Percentiles rank a stretch among this genome's conserved stretches.
Evolutionary conservation across 2,888 invertebrate genomes (phyloP).

Genomic region (Gnatocerus cornutus): DNA sequence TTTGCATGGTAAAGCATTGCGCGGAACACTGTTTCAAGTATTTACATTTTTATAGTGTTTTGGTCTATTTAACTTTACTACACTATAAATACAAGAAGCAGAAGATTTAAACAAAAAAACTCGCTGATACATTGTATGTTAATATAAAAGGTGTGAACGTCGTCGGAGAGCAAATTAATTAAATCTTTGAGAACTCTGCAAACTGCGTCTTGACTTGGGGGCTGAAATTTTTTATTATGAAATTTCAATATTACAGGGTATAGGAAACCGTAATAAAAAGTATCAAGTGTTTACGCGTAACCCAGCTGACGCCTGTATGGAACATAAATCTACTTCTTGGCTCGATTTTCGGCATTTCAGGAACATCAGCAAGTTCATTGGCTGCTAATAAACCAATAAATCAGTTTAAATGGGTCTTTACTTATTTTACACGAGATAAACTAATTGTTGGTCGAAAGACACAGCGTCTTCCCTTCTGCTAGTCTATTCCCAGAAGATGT

Average conservation of each 20-base stretch:
- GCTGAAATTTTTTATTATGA: constrained; percentile 52
- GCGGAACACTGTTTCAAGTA: constrained; percentile 44
- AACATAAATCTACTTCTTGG: constrained; percentile 61
- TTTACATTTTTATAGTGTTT: constrained; percentile 47
- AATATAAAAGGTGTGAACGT: constrained; percentile 10
- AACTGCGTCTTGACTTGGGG: too few relatives aligned
- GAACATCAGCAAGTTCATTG: constrained; percentile 60
- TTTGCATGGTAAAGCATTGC: constrained; percentile 46
- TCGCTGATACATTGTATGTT: constrained; percentile 38
- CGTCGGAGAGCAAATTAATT: constrained; percentile 9
- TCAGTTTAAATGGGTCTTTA: constrained; percentile 50
- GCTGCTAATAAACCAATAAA: constrained; percentile 63
- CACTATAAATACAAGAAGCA: constrained; percentile 50
- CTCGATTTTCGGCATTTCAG: constrained; percentile 56
- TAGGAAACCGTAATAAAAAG: constrained; percentile 56
- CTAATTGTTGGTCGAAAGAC: too few relatives aligned
- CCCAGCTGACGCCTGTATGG: constrained; percentile 64
- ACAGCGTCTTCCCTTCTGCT: too few relatives aligned
- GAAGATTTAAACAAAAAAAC: constrained; percentile 41
- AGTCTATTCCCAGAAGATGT: too few relatives aligned
- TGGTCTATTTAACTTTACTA: constrained; percentile 51
- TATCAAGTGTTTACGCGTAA: constrained; percentile 62
- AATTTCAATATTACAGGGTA: constrained; percentile 56
- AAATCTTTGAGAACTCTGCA: not conserved
- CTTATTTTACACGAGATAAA: constrained; percentile 1